Conservation (phyloP, 2,113 vertebrate species). For the Salminus brasiliensis region DNA sequence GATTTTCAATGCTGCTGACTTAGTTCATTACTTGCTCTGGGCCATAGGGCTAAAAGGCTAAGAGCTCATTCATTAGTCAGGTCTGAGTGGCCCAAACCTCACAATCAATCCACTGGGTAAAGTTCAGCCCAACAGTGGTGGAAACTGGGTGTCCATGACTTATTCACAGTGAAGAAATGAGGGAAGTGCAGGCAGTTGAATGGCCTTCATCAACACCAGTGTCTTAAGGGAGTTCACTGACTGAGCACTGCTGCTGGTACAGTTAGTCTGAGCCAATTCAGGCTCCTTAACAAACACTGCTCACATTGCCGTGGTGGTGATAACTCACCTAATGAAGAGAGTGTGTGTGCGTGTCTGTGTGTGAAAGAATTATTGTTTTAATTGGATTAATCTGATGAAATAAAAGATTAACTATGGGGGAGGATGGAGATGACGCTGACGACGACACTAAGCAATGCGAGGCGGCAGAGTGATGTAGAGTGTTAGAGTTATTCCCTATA, state of each 20-base stretch:
- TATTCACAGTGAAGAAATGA: constrained; percentile 1
- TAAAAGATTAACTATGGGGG: neutral
- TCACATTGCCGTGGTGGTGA: constrained; percentile 12
- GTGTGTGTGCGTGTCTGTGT: constrained; percentile 16
- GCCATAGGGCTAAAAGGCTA: too few species aligned
- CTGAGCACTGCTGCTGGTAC: constrained; percentile 33
- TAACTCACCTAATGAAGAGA: constrained; percentile 42
- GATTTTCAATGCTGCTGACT: too few species aligned
- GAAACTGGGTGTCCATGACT: constrained; percentile 23
- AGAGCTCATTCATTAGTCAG: too few species aligned
- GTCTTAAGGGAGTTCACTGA: constrained; percentile 16
- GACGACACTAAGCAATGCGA: neutral
- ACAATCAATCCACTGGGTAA: neutral
- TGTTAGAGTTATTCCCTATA: neutral
- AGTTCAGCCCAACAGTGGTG: neutral
- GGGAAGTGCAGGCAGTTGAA: too few species aligned
- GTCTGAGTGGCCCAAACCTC: too few species aligned
- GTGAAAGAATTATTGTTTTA: too few species aligned
- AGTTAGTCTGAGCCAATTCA: constrained; percentile 17
- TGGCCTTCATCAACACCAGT: neutral
- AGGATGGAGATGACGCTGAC: constrained; percentile 23
- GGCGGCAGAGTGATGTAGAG: neutral
- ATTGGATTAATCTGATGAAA: constrained; percentile 34
- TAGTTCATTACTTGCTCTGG: too few species aligned
- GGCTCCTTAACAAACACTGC: constrained; percentile 39